Base-by-base conservation (phyloP, 92 coral and sea anemone species). In the Zoanthus gigantus region DNA sequence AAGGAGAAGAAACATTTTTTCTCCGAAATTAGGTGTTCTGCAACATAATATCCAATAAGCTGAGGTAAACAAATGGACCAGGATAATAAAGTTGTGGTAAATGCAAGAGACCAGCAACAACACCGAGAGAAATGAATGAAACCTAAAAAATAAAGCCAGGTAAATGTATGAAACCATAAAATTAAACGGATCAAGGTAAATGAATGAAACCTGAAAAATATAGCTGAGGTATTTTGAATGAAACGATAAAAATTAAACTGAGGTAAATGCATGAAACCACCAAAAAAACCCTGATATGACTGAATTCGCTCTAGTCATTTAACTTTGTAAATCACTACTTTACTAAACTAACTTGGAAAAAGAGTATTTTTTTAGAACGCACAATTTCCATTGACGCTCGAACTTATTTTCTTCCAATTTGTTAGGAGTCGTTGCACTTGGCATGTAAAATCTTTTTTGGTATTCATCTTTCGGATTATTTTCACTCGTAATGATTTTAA, bases 341-440 rank as follows among this genome's bases (percentile, higher is more conserved):
- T 18, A 66, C 72, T 66, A 66, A 66, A 32, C 72, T 66, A 11
- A 66, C 32, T 66, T 66, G 72, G 34, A 66, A 66, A 66, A 29
- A 66, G 72, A 18, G 72, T 66, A 2, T 37, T 66, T 66, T 66
- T 29, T 66, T 66, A 17, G 72, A 66, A 18, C 32, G 72, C 34
- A 29, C 32, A 66, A 11, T 12, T 17, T 29, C 72, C 34, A 29
- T 11, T 0, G 72, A 66, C 72, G 30, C 30, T 18, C 84, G 65
- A 32, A 68, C 53, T 60, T 82, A 69, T 86, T 90, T 61, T 79
- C 80, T 65, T 56, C 75, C 46, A 88, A 87, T 82, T 90, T 90
- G 66, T 76, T 53, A 23, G 90, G 92, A 34, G 92, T 90, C 45
- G 42, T 86, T 71, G 90, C 90, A 52, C 54, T 77, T 47, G 90